Evolutionary conservation across 2,797 vertebrate genomes (phyloP), one percentile per base, ranked within the genome.

Genomic region (Gobio occitaniae): DNA sequence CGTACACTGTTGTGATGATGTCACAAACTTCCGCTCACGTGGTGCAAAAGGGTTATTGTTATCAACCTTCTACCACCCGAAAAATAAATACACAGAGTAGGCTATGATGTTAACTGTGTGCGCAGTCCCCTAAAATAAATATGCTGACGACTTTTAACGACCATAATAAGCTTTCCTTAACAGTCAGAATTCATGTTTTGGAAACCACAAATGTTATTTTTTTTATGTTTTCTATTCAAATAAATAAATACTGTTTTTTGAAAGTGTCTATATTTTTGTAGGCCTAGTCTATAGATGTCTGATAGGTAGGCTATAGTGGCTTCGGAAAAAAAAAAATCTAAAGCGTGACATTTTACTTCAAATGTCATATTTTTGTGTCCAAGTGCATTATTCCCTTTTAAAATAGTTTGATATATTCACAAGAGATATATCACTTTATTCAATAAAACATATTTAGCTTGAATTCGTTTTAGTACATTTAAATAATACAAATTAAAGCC

Each of bases 11-110:
- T 95, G 87, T 95, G 92, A 93, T 95, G 93, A 95, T 91, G 95
- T 93, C 90, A 89, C 77, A 19, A 10, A 92, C 94, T 96, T 96
- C 96, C 95, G 95, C 90, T 94, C 95, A 95, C 94, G 94, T 95
- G 94, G 75, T 68, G 25, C 7, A 25, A 41, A 48, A 32, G 66
- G 2, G 41, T 76, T 56, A 29, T 44, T 32, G 68, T 7, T 52
- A 80, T 63, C 48, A 36, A 50, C 41, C 61, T 17, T 50, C 89
- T 90, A 87, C 32, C 89, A 69, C 88, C 84, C 84, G 54, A 80
- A 85, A 85, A 85, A 80, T 80, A 80, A 79, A 85, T 13, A 82
- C 6, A n/a, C 3, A 16, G 13, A 13, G 25, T 63, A 25, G 25
- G 25, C 25, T 25, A 38, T 70, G 54, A 63, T 32, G 80, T 61